Percentiles rank a stretch among this genome's conserved stretches.
These are phyloP conservation scores for Rhipidura dahli DNA, from an alignment of 2,113 vertebrate genomes.

Conservation along the genomic window DNA sequence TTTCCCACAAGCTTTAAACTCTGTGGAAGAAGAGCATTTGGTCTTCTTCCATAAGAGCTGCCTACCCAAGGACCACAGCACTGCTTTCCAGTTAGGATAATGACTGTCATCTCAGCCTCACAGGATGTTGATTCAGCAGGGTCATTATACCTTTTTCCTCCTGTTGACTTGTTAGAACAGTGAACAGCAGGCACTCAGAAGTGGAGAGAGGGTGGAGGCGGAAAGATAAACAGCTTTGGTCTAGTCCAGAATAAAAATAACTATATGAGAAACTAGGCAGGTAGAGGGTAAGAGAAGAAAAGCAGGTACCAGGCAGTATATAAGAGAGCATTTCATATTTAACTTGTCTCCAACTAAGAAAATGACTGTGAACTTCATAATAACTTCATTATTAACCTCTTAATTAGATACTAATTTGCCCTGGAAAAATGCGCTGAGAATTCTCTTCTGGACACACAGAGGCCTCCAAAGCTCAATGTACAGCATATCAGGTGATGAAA, in stretches of 20 bases:
- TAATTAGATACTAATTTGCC: background rate
- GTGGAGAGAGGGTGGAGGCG: background rate
- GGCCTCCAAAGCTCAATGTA: background rate
- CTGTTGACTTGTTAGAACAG: background rate
- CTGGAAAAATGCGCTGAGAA: background rate
- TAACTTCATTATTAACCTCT: background rate
- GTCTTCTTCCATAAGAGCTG: background rate
- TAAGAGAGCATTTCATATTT: background rate
- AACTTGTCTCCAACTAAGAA: background rate
- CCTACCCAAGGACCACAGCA: background rate
- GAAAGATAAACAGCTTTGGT: background rate
- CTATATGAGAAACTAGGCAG: background rate
- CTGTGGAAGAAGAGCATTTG: background rate
- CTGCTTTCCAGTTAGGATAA: background rate
- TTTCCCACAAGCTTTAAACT: background rate
- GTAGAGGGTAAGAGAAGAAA: background rate
- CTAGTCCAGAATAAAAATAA: background rate
- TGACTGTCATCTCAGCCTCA: background rate
- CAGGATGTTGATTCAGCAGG: slow-evolving; percentile 20
- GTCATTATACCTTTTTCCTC: background rate
- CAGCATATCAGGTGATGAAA: background rate
- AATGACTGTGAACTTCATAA: background rate
- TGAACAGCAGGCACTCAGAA: background rate
- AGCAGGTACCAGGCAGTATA: background rate
- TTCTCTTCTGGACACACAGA: background rate